Evolutionary conservation across 2,113 vertebrate species (phyloP).

Genomic region (Megalops atlanticus): DNA sequence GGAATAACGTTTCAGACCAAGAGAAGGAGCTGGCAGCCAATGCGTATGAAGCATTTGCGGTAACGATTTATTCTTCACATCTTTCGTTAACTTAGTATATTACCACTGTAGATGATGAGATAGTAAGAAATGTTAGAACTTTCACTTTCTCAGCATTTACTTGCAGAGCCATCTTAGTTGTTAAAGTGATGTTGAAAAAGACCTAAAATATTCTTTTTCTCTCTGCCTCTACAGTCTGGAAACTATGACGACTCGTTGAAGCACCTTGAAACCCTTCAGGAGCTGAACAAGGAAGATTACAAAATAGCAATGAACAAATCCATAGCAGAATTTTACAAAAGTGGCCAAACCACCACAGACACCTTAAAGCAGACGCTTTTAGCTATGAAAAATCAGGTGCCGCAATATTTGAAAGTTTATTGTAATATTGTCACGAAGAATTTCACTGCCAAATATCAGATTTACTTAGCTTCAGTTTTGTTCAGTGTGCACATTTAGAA

Average conservation of each 20-base stretch:
- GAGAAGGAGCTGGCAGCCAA: slow-evolving; percentile 86
- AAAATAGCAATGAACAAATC: slow-evolving; percentile 94
- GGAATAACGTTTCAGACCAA: slow-evolving; percentile 85
- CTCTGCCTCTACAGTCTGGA: slow-evolving; percentile 73
- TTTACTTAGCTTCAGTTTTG: too few species aligned
- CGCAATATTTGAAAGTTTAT: neutral
- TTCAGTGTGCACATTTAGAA: too few species aligned
- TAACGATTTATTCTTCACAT: slow-evolving; percentile 56
- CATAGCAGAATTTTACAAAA: slow-evolving; percentile 92
- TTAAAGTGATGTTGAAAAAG: neutral
- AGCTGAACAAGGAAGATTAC: slow-evolving; percentile 95
- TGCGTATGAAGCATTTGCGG: slow-evolving; percentile 85
- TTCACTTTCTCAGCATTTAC: neutral
- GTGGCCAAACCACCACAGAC: slow-evolving; percentile 88
- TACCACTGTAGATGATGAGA: too few species aligned
- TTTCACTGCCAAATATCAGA: too few species aligned
- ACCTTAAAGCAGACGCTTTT: slow-evolving; percentile 86
- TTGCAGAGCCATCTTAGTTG: neutral
- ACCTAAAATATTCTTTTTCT: slow-evolving; percentile 34
- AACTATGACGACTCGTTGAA: slow-evolving; percentile 87
- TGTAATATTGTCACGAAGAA: neutral
- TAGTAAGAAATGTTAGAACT: neutral
- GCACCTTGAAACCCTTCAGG: slow-evolving; percentile 85
- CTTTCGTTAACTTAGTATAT: too few species aligned
- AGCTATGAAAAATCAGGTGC: slow-evolving; percentile 91